A percentile compares a stretch with the other conserved stretches of the same genome.
These are phyloP conservation scores for Argyresthia goedartella DNA, from an alignment of 2,888 invertebrate species.

Conservation along the genomic window DNA sequence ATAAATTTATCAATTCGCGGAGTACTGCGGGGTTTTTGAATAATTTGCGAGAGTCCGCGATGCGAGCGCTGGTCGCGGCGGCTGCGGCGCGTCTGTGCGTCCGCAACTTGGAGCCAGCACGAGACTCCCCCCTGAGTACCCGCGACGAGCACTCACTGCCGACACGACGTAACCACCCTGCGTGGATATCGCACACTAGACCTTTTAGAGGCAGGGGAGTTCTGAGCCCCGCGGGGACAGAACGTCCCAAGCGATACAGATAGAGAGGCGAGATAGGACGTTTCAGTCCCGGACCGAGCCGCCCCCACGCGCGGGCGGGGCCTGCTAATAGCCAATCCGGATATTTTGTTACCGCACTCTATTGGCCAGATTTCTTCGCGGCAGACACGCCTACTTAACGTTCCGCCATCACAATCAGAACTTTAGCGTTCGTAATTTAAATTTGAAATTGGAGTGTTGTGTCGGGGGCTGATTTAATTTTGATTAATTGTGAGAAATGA, in stretches of 20 bases:
- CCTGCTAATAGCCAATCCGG: conserved; percentile 72
- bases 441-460: conserved; percentile 24
- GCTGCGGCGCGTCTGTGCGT: conserved; percentile 51
- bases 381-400: conserved; percentile 51
- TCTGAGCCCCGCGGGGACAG: conserved; percentile 6
- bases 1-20: too few relatives aligned
- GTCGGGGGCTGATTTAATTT: conserved; percentile 56
- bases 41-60: conserved; percentile 34
- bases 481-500: conserved; percentile 70
- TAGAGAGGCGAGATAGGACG: conserved; percentile 19
- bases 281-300: conserved; percentile 15
- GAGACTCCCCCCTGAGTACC: conserved; percentile 24
- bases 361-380: conserved; percentile 73
- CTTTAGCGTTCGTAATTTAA: conserved; percentile 25
- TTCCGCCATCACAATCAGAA: conserved; percentile 25
- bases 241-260: conserved; percentile 22
- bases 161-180: conserved; percentile 38
- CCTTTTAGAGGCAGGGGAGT: conserved; percentile 25
- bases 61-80: conserved; percentile 58
- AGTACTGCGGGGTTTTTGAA: conserved; percentile 24
- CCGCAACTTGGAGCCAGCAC: conserved; percentile 37
- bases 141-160: conserved; percentile 22
- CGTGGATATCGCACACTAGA: conserved; percentile 17
- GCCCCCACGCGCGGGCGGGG: conserved; percentile 50
- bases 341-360: conserved; percentile 70